phyloP scores from a whole-genome alignment of 2,888 invertebrate genomes.

The Choristoneura rosaceana region DNA sequence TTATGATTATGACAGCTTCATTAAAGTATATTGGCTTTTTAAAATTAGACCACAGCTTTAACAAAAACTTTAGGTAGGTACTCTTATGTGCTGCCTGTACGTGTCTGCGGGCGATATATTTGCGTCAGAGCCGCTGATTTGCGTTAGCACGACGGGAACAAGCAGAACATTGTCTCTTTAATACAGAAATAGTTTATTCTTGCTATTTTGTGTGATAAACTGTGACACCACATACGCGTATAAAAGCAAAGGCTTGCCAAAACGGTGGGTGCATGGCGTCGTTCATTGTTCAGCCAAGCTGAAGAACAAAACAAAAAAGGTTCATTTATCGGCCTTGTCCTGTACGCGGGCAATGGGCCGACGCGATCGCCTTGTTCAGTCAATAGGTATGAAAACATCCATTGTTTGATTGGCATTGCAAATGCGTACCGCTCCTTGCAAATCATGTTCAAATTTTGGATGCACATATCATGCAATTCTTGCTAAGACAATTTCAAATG shows the following conservation, averaged over 20 bases:
- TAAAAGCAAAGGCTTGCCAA: constrained; percentile 15
- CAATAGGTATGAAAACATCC: constrained; percentile 21
- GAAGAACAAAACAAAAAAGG: constrained; percentile 35
- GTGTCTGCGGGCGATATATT: constrained; percentile 37
- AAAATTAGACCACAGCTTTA: constrained; percentile 16
- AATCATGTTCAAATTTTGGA: not conserved
- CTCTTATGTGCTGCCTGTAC: constrained; percentile 11
- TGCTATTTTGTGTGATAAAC: constrained; percentile 19
- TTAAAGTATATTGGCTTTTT: constrained; percentile 18
- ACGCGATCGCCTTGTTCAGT: constrained; percentile 18
- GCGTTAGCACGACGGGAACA: constrained; percentile 44
- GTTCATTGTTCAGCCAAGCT: constrained; percentile 30
- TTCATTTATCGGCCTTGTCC: constrained; percentile 31
- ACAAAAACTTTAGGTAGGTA: constrained; percentile 10
- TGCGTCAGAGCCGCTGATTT: constrained; percentile 42
- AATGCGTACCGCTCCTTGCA: constrained; percentile 17
- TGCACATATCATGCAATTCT: not conserved
- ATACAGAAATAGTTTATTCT: constrained; percentile 25
- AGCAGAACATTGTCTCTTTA: constrained; percentile 21
- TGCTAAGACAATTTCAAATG: too few species aligned
- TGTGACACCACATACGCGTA: constrained; percentile 20
- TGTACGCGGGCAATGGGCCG: constrained; percentile 30
- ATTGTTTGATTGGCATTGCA: constrained; percentile 33
- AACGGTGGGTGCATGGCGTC: constrained; percentile 18
- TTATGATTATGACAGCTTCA: not conserved